These are phyloP conservation scores for Drosophila pseudoananassae DNA, from an alignment of 1,140 invertebrate genomes.

Conservation along the genomic window DNA sequence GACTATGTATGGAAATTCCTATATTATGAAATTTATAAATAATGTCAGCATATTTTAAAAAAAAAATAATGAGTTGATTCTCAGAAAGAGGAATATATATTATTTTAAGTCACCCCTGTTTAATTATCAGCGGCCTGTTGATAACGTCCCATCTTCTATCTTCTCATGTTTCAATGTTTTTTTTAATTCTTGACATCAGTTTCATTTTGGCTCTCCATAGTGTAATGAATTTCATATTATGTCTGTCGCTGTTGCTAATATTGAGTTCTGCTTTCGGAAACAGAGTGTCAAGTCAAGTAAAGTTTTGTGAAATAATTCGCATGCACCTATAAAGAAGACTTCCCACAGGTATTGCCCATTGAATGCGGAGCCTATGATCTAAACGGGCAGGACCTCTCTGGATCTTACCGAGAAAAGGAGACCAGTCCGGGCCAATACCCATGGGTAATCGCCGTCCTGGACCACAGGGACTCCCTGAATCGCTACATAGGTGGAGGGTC, in stretches of 20 bases:
- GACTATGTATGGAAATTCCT: no score
- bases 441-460: slow-evolving; percentile 92
- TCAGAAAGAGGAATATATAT: not conserved
- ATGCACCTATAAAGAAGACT: not conserved
- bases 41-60: no score
- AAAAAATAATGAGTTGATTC: no score
- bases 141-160: not conserved
- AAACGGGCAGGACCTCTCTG: not conserved
- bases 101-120: not conserved
- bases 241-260: not conserved
- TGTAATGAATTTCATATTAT: not conserved
- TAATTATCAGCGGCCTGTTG: not conserved
- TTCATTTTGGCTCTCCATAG: not conserved
- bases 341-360: not conserved
- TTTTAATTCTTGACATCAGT: not conserved
- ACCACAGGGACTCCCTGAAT: slow-evolving; percentile 84
- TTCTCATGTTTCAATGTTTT: not conserved
- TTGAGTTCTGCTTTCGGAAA: not conserved
- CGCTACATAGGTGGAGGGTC: slow-evolving; percentile 87
- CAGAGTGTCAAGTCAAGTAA: not conserved
- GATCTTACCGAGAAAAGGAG: slow-evolving; percentile 84
- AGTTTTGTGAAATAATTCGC: not conserved
- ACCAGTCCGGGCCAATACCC: slow-evolving; percentile 90
- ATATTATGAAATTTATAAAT: no score
- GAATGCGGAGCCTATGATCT: slow-evolving; percentile 5